Base-by-base conservation (phyloP, 2,113 vertebrate genomes). In the Rousettus leschenaultii region DNA sequence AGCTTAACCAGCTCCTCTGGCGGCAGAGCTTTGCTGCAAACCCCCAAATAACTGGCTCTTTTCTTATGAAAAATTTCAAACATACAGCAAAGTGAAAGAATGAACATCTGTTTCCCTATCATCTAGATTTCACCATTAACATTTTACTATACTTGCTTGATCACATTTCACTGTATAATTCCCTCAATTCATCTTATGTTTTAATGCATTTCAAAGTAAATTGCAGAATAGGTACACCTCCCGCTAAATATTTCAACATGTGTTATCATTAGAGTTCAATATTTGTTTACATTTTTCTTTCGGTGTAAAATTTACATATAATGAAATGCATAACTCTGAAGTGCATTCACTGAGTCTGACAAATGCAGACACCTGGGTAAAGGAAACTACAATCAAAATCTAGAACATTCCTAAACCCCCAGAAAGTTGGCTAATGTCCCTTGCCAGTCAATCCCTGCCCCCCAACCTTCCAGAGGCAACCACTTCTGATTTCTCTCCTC, bases 171-270 rank as follows among this genome's bases (percentile, higher is more conserved):
- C 5, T 28, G 35, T 73, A 21, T 40, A 65, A 40, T 73, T 55
- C 24, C 35, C 40, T 85, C 61, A 79, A 1, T 38, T 88, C 24
- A 57, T 24, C 24, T 35, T 33, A 33, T 14, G 57, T 91, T 85
- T 92, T 71, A 38, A 43, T 88, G 30, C 53, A 85, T 63, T 79
- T 84, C 45, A 38, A 86, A 78, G 71, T 92, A 91, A 91, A 83
- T 21, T 77, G 59, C 48, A 89, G 78, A 68, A 24, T 24, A 43
- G 57, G 26, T 51, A 88, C 68, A n/a, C 12, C 61, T 70, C 24
- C 24, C 30, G 59, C 65, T 92, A 80, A 75, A 53, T 71, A 77
- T 15, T 66, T 79, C 2, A 33, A 55, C 88, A 38, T 63, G 43
- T 33, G 33, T 73, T 61, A 43, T 71, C n/a, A 74, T 53, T n/a